Conservation (phyloP, 2,797 vertebrate genomes). For the Myotis myotis region DNA sequence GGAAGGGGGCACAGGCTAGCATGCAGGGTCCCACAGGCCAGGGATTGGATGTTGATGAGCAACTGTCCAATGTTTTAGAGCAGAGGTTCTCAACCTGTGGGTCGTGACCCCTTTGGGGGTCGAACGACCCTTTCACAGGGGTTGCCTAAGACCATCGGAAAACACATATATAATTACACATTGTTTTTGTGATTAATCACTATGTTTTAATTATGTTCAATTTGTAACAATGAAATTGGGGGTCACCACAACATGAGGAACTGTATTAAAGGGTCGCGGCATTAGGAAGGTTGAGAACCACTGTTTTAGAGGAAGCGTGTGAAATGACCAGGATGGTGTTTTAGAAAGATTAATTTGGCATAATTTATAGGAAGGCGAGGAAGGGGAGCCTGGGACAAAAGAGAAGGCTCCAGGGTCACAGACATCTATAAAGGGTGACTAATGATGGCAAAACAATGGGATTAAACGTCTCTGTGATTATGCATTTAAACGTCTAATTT, state of each 20-base stretch:
- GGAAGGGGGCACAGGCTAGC: accelerated
- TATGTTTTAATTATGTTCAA: too few species aligned
- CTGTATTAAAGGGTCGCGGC: too few species aligned
- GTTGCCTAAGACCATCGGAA: too few species aligned
- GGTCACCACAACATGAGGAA: too few species aligned
- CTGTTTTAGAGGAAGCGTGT: neutral
- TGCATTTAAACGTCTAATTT: slow-evolving; percentile 71
- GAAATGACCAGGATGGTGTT: neutral
- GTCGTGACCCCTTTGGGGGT: too few species aligned
- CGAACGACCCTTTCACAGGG: too few species aligned
- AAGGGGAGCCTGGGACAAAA: neutral
- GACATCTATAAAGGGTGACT: neutral
- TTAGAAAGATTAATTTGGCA: neutral
- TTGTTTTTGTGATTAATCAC: too few species aligned
- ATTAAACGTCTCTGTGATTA: slow-evolving; percentile 65
- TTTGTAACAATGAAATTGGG: too few species aligned
- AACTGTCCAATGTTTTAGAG: neutral
- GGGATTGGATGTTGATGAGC: accelerated
- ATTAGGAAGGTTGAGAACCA: too few species aligned
- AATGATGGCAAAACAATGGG: slow-evolving; percentile 59
- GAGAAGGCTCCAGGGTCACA: neutral
- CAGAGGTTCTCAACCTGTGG: too few species aligned
- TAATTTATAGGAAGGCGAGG: neutral
- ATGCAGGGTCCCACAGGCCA: accelerated
- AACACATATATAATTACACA: too few species aligned